Evolutionary conservation across 2,888 invertebrate genomes (phyloP), one percentile per base, ranked within the genome.

Genomic region (Bellardia bayeri): DNA sequence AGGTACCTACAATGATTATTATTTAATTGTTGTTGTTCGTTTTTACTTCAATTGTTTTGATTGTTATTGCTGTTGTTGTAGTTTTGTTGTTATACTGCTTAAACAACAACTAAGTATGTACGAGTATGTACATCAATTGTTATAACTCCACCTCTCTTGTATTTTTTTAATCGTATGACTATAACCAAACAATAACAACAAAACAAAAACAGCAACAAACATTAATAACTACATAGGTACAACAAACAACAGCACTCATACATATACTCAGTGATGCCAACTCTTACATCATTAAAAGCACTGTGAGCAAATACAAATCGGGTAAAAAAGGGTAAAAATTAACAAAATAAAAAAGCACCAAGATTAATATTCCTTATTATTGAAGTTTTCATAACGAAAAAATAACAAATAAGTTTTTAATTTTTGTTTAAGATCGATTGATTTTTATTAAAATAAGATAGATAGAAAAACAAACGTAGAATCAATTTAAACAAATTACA

Each of bases 131-230:
- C 30, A 42, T 64, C 63, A 71, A 78, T 83, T 78, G 33, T 75
- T 82, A n/a, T 78, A 72, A 78, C 78, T 83, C 83, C 83, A 83
- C 83, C 83, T 83, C 71, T 76, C 7, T 42, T 2, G 68, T 51
- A n/a, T n/a, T 58, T n/a, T 37, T 37, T 23, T 75, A 61, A 69
- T 42, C 63, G 16, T 33, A 3, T 45, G 49, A 68, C 49, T 69
- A 33, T 37, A 49, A 76, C 3, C 69, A 64, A 13, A 51, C 37
- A 51, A 45, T 64, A 56, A 37, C 37, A 71, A 63, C 3, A 45
- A 58, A 8, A n/a, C 14, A 71, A 23, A 23, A 54, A 37, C 33
- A 66, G 23, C 23, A 23, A 23, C 23, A 23, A 23, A 68, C 33
- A n/a, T n/a, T 30, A 49, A 13, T 16, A 72, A 23, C 23, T 1